Evolutionary conservation across 2,797 vertebrate species (phyloP).

Genomic region (Crenichthys baileyi): DNA sequence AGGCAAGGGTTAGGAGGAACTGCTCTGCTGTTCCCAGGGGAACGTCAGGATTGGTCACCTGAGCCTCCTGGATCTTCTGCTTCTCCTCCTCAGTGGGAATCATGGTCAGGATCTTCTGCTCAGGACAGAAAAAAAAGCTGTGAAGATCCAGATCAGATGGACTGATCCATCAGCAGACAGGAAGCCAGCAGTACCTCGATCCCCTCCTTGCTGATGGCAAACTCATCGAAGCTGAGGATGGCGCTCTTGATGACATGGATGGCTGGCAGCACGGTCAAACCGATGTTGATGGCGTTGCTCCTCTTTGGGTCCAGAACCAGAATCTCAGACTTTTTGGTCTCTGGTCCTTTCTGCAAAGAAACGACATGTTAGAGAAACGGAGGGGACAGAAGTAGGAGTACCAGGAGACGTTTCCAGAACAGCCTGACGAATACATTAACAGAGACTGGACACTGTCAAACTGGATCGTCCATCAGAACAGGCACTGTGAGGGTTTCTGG

Average conservation of each 20-base stretch:
- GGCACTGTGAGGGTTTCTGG: too few relatives aligned
- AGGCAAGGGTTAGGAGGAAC: slow-evolving; percentile 91
- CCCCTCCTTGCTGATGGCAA: slow-evolving; percentile 94
- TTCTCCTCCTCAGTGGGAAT: slow-evolving; percentile 94
- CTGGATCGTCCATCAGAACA: too few relatives aligned
- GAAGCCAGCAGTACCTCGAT: slow-evolving; percentile 87
- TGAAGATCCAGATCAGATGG: not conserved
- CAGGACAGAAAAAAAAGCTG: not conserved
- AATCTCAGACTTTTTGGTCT: slow-evolving; percentile 87
- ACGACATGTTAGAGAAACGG: rapidly evolving
- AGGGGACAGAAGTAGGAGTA: rapidly evolving
- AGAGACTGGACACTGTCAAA: too few relatives aligned
- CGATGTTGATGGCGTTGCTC: slow-evolving; percentile 97
- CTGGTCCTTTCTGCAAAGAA: slow-evolving; percentile 83
- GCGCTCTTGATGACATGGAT: slow-evolving; percentile 92
- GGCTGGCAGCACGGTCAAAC: slow-evolving; percentile 91
- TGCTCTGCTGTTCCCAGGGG: slow-evolving; percentile 95
- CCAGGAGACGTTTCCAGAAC: too few relatives aligned
- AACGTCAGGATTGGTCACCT: slow-evolving; percentile 88
- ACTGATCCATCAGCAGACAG: not conserved
- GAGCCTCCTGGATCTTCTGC: slow-evolving; percentile 96
- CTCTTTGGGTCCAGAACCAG: slow-evolving; percentile 91
- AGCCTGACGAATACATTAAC: too few relatives aligned
- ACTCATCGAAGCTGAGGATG: slow-evolving; percentile 93
- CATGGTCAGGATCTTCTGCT: slow-evolving; percentile 96